phyloP scores from a whole-genome alignment of 2,797 vertebrate species.

The Carcharodon carcharias region DNA sequence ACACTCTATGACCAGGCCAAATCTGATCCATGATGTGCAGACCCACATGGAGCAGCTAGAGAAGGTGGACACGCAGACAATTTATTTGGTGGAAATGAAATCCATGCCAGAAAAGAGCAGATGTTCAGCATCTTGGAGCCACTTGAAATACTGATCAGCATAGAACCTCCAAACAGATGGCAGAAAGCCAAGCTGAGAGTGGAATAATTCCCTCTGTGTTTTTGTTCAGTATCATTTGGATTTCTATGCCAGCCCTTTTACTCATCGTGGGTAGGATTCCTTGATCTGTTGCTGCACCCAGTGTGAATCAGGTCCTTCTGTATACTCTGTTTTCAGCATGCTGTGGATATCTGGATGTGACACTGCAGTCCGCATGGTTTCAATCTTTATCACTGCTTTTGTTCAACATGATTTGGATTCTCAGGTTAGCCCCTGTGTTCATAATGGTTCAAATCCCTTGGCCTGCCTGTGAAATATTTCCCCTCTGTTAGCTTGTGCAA shows the following conservation, averaged over 20 bases:
- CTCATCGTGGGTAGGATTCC: background rate
- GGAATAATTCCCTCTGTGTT: background rate
- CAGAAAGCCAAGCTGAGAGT: background rate
- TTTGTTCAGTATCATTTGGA: background rate
- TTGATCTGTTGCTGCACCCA: background rate
- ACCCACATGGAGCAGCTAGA: background rate
- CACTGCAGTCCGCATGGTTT: background rate
- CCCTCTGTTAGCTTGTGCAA: background rate
- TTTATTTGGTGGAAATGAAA: background rate
- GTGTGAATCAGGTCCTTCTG: background rate
- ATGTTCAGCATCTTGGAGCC: background rate
- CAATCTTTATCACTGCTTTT: background rate
- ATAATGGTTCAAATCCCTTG: constrained; percentile 9
- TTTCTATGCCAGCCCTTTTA: background rate
- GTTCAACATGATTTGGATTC: background rate
- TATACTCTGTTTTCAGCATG: background rate
- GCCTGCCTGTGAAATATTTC: constrained; percentile 13
- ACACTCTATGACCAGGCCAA: background rate
- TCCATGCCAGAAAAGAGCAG: background rate
- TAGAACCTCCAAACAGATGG: background rate
- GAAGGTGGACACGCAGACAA: background rate
- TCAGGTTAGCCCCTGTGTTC: constrained; percentile 4
- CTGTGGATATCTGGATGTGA: background rate
- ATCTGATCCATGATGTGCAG: background rate
- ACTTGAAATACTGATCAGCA: background rate